These are phyloP conservation scores for Taeniopygia guttata DNA, from an alignment of 2,797 vertebrate species.

Conservation along the genomic window DNA sequence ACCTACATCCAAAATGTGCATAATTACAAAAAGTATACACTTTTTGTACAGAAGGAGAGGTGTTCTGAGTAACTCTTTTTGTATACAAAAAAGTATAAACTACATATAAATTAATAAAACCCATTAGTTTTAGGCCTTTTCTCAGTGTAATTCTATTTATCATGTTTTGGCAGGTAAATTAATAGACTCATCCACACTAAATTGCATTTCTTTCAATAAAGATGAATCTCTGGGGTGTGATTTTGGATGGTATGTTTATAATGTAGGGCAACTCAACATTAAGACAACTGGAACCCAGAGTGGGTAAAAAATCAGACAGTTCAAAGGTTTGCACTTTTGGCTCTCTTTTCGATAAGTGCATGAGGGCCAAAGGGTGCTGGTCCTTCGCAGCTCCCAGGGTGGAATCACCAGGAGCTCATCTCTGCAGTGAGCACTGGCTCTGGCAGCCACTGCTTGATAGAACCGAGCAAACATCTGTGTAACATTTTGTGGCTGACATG, in stretches of 20 bases:
- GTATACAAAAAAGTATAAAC: background rate
- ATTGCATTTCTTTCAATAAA: background rate
- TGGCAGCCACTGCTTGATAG: background rate
- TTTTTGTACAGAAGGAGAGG: no score
- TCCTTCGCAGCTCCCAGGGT: background rate
- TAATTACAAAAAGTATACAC: background rate
- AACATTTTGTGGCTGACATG: background rate
- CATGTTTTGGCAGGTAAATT: background rate
- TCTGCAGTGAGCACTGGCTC: background rate
- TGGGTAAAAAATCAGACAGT: background rate
- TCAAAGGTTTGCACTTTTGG: background rate
- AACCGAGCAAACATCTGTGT: accelerated
- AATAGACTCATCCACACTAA: background rate
- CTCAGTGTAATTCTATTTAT: background rate
- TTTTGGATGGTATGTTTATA: background rate
- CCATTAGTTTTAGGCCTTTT: background rate
- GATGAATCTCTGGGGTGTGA: background rate
- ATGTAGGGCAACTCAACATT: background rate
- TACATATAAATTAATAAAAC: background rate
- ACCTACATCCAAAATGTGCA: background rate
- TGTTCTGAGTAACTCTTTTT: no score
- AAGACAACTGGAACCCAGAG: background rate
- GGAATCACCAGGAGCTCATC: accelerated
- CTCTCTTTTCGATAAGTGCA: background rate
- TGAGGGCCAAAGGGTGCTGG: background rate